Evolutionary conservation across 2,113 vertebrate genomes (phyloP).

Genomic region (Psilopogon haemacephalus): DNA sequence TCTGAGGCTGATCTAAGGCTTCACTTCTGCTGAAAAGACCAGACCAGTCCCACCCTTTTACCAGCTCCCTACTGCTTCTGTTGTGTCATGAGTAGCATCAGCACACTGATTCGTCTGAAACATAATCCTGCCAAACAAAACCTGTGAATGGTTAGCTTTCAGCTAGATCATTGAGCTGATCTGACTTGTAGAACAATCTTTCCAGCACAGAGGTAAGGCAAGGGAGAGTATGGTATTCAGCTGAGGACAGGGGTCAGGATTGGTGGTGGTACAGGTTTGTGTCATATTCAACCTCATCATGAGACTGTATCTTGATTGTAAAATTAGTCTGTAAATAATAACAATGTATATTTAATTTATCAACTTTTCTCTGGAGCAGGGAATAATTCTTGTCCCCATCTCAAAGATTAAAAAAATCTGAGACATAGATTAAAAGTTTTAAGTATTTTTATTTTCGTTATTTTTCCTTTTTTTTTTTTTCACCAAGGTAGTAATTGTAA

Average conservation of each 20-base stretch:
- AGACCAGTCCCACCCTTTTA: background rate
- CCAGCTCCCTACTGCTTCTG: background rate
- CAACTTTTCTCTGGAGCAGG: background rate
- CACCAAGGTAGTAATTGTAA: background rate
- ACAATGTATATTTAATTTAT: background rate
- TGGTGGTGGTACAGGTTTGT: background rate
- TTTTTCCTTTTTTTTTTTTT: background rate
- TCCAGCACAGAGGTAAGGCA: background rate
- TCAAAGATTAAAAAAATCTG: background rate
- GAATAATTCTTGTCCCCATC: background rate
- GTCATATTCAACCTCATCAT: background rate
- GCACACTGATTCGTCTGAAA: background rate
- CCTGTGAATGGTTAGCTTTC: background rate
- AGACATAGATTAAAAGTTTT: background rate
- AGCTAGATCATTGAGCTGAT: background rate
- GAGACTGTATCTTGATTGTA: background rate
- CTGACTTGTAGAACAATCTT: background rate
- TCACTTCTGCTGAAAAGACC: background rate
- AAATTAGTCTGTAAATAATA: background rate
- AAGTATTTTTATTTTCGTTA: too few relatives aligned
- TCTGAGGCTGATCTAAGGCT: background rate
- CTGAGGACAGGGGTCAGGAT: background rate
- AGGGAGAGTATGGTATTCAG: background rate
- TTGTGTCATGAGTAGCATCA: background rate
- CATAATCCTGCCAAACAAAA: background rate